Conservation (phyloP, 1,140 invertebrate genomes). For the Drosophila fuyamai region DNA sequence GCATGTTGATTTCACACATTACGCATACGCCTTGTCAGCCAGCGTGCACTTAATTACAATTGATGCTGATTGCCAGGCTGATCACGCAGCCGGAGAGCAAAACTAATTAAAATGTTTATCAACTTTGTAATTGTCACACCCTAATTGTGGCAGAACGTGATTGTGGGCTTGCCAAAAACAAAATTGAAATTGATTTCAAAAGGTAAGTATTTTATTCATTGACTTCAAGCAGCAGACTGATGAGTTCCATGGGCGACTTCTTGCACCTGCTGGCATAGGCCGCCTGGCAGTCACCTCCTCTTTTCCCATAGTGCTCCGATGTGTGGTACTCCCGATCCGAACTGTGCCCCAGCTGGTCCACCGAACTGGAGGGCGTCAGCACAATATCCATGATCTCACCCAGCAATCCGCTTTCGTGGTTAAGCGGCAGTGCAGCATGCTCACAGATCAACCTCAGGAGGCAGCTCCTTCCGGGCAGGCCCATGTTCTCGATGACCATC, state of each 20-base stretch:
- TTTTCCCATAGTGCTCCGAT: conserved; percentile 53
- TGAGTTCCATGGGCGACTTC: conserved; percentile 56
- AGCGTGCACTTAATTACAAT: conserved; percentile 66
- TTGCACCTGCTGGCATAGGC: conserved; percentile 45
- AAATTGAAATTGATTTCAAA: conserved; percentile 5
- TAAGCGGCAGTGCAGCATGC: conserved; percentile 88
- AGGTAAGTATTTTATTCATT: conserved; percentile 39
- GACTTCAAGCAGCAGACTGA: conserved; percentile 49
- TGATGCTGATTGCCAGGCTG: conserved; percentile 61
- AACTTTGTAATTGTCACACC: conserved; percentile 74
- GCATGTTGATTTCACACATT: conserved; percentile 48
- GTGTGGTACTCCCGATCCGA: conserved; percentile 52
- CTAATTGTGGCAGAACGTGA: conserved; percentile 43
- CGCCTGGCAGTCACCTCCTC: conserved; percentile 52
- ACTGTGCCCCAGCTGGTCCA: conserved; percentile 33
- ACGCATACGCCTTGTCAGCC: conserved; percentile 61
- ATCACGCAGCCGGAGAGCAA: conserved; percentile 48
- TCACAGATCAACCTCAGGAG: conserved; percentile 91
- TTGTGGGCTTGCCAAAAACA: neutral
- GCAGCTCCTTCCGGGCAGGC: conserved; percentile 88
- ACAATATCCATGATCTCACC: conserved; percentile 89
- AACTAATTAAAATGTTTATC: conserved; percentile 83
- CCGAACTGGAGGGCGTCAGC: conserved; percentile 85
- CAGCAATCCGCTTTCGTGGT: conserved; percentile 87
- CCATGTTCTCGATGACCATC: conserved; percentile 84